These are phyloP conservation scores for Dendroctonus valens DNA, from an alignment of 1,140 invertebrate species.

Conservation along the genomic window DNA sequence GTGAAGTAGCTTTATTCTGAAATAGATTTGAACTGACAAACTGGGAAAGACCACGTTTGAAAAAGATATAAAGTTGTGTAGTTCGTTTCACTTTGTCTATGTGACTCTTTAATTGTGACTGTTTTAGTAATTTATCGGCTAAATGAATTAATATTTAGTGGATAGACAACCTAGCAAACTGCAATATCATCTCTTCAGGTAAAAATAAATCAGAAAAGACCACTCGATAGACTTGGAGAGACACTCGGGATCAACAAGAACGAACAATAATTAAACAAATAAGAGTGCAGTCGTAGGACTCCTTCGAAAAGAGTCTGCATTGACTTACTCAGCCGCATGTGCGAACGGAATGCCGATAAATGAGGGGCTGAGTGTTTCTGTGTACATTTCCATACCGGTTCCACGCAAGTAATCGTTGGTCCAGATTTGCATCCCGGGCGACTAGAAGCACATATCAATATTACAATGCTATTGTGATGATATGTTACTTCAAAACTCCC, in stretches of 20 bases:
- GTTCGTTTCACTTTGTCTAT: too few relatives aligned
- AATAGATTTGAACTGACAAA: too few relatives aligned
- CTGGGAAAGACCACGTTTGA: too few relatives aligned
- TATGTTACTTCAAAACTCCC: neutral
- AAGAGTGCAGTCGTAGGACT: slow-evolving; percentile 16
- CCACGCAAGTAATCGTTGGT: slow-evolving; percentile 98
- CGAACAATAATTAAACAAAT: slow-evolving; percentile 16
- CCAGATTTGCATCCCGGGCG: slow-evolving; percentile 93
- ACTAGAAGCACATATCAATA: slow-evolving; percentile 58
- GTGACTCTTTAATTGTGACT: too few relatives aligned
- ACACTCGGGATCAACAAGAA: slow-evolving; percentile 7
- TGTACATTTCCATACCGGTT: slow-evolving; percentile 99
- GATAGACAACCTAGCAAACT: too few relatives aligned
- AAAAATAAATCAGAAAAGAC: too few relatives aligned
- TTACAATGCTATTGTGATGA: neutral
- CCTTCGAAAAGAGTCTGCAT: slow-evolving; percentile 13
- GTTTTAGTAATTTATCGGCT: too few relatives aligned
- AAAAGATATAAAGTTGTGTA: too few relatives aligned
- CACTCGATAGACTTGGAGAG: neutral
- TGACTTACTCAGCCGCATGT: slow-evolving; percentile 96
- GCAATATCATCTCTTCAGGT: too few relatives aligned
- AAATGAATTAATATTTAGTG: too few relatives aligned
- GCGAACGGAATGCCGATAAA: slow-evolving; percentile 98
- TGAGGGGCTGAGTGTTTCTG: slow-evolving; percentile 91
- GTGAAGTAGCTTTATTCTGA: too few relatives aligned